Base-by-base conservation (phyloP, 2,888 invertebrate genomes). In the Orthosia gracilis region DNA sequence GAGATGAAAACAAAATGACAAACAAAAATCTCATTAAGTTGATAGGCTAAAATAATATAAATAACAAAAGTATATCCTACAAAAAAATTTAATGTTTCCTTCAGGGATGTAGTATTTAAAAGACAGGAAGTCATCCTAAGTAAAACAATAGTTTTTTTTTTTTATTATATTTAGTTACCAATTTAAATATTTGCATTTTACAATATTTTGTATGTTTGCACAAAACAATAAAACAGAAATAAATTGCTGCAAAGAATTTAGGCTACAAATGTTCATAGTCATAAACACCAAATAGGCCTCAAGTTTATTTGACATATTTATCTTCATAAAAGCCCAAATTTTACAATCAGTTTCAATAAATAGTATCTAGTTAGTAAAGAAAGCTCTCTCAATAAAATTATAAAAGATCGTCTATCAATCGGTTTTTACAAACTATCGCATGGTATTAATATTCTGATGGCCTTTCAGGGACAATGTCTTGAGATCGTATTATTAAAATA, bases 1-100 rank as follows among this genome's bases (percentile, higher is more conserved):
- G 66, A 59, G 26, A 72, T 72, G 85, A 69, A 59, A 75, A 62
- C 64, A 62, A 69, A 82, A 82, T 72, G 55, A 85, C 65, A 78
- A 79, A 73, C 65, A 76, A 81, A 84, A 78, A 65, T 72, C 52
- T 40, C 12, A 61, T 52, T 45, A 23, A 61, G 31, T 78, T 55
- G 50, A 40, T 62, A 81, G 47, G 66, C 31, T 57, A 45, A n/a
- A n/a, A n/a, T n/a, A n/a, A n/a, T n/a, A n/a, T n/a, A n/a, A 63
- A 58, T 80, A 69, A 81, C 49, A 76, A 81, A 75, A 75, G 63
- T 49, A 52, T 52, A 75, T 59, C 61, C 58, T 75, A 69, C 67
- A 49, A 55, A 49, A 45, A 75, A 61, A 45, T 52, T 5, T 57
- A 58, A 57, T 49, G 17, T 31, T 73, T 72, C 49, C 66, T 49